Conservation (phyloP, 2,113 vertebrate genomes). For the Galbula dea region DNA sequence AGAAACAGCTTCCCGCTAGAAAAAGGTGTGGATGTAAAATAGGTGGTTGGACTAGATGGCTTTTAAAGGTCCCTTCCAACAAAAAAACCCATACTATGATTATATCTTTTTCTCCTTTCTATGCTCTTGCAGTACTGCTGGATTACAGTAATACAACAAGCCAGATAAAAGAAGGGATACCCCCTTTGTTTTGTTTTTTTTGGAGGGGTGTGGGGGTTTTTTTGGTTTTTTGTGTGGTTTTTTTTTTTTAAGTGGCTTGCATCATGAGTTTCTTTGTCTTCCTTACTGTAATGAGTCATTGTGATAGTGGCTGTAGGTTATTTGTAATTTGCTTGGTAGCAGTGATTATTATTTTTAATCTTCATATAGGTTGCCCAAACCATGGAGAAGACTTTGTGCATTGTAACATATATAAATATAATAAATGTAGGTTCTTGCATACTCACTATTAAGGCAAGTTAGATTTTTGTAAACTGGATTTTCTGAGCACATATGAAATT, state of each 20-base stretch:
- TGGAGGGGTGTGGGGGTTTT: no score
- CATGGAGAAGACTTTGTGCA: not conserved
- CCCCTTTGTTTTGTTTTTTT: no score
- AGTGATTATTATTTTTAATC: not conserved
- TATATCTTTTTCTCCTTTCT: not conserved
- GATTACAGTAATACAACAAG: not conserved
- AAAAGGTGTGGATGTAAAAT: not conserved
- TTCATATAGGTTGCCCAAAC: not conserved
- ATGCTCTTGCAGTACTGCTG: not conserved
- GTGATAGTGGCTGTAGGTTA: not conserved
- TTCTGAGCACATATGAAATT: not conserved
- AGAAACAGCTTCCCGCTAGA: not conserved
- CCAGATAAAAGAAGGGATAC: no score
- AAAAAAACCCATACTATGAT: not conserved
- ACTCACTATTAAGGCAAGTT: not conserved
- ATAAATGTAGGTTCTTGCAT: not conserved
- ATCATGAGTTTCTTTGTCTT: not conserved
- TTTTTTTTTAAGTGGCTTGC: rapidly evolving
- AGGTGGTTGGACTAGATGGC: no score
- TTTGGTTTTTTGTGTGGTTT: no score
- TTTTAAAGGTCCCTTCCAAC: not conserved
- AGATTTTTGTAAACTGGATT: not conserved
- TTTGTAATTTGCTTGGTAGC: not conserved
- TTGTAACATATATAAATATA: not conserved
- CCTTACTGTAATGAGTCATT: not conserved